Evolutionary conservation across 2,797 vertebrate species (phyloP).

Genomic region (Streptopelia turtur): DNA sequence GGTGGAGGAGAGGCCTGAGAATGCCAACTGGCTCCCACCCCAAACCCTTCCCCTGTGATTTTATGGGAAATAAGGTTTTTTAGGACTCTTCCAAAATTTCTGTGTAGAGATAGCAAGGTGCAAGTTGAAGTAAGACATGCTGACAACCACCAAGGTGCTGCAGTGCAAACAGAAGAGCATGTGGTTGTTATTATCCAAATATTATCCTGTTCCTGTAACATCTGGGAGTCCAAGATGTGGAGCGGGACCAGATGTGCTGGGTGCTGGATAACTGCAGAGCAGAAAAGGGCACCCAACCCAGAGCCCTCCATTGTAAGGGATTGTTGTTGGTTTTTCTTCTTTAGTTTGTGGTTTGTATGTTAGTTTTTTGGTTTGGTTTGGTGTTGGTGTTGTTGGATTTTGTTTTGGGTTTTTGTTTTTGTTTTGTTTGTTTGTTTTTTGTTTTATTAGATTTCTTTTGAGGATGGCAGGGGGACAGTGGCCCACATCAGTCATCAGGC

Average conservation of each 20-base stretch:
- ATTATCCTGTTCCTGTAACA: neutral
- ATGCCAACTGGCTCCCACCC: neutral
- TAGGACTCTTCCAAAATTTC: neutral
- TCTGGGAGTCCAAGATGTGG: neutral
- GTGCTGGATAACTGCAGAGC: neutral
- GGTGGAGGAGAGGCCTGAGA: neutral
- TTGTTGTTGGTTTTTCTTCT: neutral
- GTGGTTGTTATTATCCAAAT: neutral
- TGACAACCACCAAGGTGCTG: neutral
- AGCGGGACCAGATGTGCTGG: neutral
- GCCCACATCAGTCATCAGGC: neutral
- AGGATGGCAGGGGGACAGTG: neutral
- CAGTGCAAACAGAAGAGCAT: neutral
- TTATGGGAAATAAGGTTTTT: neutral
- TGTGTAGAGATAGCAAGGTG: neutral
- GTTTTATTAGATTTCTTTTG: no score
- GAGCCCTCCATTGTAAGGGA: neutral
- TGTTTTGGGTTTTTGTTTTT: no score
- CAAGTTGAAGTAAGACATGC: neutral
- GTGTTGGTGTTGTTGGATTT: no score
- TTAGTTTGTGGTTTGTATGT: no score
- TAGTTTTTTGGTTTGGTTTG: no score
- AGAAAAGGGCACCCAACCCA: neutral
- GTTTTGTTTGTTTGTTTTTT: no score
- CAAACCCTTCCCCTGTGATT: neutral